Percentiles rank a stretch among this genome's conserved stretches.
Conservation (phyloP, 2,888 invertebrate genomes). For the Schizaphis graminum region DNA sequence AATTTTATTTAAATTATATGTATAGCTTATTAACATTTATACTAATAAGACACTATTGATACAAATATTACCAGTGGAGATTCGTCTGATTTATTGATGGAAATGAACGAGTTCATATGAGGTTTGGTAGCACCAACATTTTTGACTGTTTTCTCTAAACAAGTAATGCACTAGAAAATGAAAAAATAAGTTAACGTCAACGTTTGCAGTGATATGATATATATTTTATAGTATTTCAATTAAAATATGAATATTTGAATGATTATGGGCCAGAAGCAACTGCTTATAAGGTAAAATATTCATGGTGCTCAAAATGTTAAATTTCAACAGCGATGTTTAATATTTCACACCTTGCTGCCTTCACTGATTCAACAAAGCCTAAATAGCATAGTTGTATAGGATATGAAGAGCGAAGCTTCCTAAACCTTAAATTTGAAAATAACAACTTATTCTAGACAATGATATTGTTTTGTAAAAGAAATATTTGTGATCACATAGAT, state of each 20-base stretch:
- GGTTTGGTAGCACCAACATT: neutral
- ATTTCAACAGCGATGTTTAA: neutral
- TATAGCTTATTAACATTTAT: neutral
- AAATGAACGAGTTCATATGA: neutral
- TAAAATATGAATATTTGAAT: neutral
- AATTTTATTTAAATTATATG: neutral
- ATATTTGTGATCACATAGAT: neutral
- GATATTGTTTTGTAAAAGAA: neutral
- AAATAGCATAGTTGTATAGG: neutral
- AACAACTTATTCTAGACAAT: neutral
- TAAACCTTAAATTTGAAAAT: neutral
- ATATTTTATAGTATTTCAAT: neutral
- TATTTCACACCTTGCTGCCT: neutral
- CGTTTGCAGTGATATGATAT: neutral
- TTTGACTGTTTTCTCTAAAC: neutral
- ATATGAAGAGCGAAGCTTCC: neutral
- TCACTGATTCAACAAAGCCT: neutral
- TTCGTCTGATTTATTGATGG: neutral
- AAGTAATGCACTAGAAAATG: neutral
- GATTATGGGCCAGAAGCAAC: neutral
- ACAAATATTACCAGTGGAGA: neutral
- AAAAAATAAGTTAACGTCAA: neutral
- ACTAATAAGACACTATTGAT: neutral
- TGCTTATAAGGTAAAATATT: neutral
- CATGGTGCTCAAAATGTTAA: neutral